Evolutionary conservation across 2,888 invertebrate species (phyloP), one percentile per base, ranked within the genome.

Genomic region (Meiosimyza decipiens): DNA sequence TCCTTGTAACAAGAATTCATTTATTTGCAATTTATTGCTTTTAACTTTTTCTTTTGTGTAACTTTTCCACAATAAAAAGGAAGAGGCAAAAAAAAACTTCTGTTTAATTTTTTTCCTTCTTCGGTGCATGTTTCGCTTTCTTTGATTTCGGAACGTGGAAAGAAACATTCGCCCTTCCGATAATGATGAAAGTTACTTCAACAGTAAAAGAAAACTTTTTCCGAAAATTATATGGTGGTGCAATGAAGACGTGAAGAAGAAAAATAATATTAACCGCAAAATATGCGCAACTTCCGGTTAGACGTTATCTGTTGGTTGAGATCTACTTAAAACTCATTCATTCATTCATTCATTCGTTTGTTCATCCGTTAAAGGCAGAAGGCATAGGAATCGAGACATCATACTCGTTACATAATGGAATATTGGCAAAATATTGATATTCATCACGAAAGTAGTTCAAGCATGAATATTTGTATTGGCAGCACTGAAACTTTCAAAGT

Each of bases 371-470:
- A 59, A 71, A 65, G 64, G 57, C 65, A 57, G 64, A 57, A 57
- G 57, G 65, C 57, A 57, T 28, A 33, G 16, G 40, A 18, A 13
- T 54, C 40, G 13, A 59, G 50, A 18, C 54, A 54, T 54, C 40
- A 54, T 18, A 54, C 7, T 54, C n/a, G 40, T 9, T 40, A 50
- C 49, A 59, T 65, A 71, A 73, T 66, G 66, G 71, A 71, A 72
- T 60, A 70, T 65, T 52, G 65, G 66, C 66, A 70, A 66, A 73
- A 71, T 74, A 74, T 71, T 80, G 80, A 82, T 82, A 80, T 82
- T 80, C 82, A 80, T 77, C 76, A 78, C 71, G 60, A 75, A 78
- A 80, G 75, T 77, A 81, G 80, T 79, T 81, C 79, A 80, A 81
- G 78, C 78, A 79, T 76, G 78, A 77, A 77, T 80, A 75, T 77